Base-by-base conservation (phyloP, 2,113 vertebrate genomes). In the Urocolius indicus region DNA sequence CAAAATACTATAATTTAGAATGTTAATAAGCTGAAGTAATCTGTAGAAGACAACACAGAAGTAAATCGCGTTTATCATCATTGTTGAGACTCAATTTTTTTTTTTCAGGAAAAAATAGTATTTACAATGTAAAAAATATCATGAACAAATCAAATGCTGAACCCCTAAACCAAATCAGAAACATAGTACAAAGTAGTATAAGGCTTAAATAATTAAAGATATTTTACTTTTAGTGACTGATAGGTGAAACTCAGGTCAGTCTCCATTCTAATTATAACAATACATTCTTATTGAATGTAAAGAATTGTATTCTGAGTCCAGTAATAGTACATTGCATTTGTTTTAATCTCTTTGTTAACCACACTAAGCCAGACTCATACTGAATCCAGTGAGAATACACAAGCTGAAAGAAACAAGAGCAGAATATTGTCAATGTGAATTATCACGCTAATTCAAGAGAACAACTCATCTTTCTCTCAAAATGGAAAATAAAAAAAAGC, bases 1-100 rank as follows among this genome's bases (percentile, higher is more conserved):
- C 38, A 62, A 96, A 94, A 78, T 34, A 49, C 5, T 11, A 24
- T 15, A 82, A 18, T 84, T 95, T 68, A 91, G 58, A 94, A 81
- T 75, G 49, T 17, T 84, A 90, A 94, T 38, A 71, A 93, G 75
- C 78, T 92, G 41, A 84, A 77, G 81, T 45, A 92, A 90, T 93
- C 66, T 79, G 72, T 84, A 16, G 57, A 94, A 75, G 14, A 66
- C 84, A 66, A 90, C 3, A 18, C 54, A 66, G 23, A 89, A 54
- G 17, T 81, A 11, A 91, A 69, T 10, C 5, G 10, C 18, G 13
- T 63, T 79, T 89, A 73, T 55, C 11, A 69, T 45, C 3, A 65
- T 67, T 84, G 23, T n/a, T 83, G 62, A 90, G 52, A n/a, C 4
- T 51, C 51, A 72, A 69, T 63, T 63, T 86, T 89, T 94, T 94